These are phyloP conservation scores for Thymelicus sylvestris DNA, from an alignment of 2,888 invertebrate genomes.

Conservation along the genomic window DNA sequence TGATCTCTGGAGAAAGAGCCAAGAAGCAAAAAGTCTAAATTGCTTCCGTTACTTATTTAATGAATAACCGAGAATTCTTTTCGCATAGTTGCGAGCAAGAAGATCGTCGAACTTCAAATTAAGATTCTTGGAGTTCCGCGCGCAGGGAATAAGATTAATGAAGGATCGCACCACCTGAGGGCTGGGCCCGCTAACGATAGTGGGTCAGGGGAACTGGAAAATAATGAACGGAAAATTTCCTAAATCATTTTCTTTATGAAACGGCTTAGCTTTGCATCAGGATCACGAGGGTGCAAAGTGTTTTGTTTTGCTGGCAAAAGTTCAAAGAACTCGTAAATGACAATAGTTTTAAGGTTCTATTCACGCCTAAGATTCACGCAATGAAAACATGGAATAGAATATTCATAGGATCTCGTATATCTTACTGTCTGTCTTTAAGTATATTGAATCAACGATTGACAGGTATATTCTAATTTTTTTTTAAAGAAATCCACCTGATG, in stretches of 20 bases:
- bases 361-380: no score
- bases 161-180: slow-evolving; percentile 76
- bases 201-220: slow-evolving; percentile 66
- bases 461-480: no score
- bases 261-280: not conserved
- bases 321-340: not conserved
- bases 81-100: slow-evolving; percentile 82
- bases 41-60: slow-evolving; percentile 68
- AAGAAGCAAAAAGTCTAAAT: slow-evolving; percentile 47
- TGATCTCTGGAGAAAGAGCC: not conserved
- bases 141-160: slow-evolving; percentile 80
- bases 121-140: slow-evolving; percentile 82
- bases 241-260: not conserved
- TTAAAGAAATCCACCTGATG: no score
- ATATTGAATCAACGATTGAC: no score
- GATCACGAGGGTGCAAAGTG: not conserved
- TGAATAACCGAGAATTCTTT: slow-evolving; percentile 79
- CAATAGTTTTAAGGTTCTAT: no score
- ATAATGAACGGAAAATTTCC: slow-evolving; percentile 64
- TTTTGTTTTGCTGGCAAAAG: not conserved
- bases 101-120: slow-evolving; percentile 83
- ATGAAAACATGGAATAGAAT: no score
- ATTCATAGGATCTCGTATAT: no score
- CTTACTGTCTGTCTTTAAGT: no score
- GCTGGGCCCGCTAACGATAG: slow-evolving; percentile 66